Percentiles rank a stretch among this genome's conserved stretches.
Conservation (phyloP, 1,140 invertebrate genomes). For the Bicyclus anynana region DNA sequence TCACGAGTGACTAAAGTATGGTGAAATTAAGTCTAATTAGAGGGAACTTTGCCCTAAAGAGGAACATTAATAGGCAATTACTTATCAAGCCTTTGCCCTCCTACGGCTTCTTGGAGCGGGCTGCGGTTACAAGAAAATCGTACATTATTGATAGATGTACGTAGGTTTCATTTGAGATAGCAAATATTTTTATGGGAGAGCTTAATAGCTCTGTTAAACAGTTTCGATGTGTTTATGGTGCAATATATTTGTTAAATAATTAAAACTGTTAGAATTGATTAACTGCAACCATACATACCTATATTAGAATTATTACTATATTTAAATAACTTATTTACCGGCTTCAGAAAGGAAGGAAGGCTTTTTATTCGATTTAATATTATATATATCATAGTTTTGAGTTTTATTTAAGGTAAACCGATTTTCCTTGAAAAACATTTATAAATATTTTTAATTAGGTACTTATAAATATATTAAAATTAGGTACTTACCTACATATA, state of each 20-base stretch:
- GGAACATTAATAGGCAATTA: slow-evolving; percentile 35
- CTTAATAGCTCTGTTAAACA: not conserved
- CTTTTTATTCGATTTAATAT: no score
- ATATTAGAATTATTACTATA: no score
- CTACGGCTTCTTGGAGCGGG: slow-evolving; percentile 9
- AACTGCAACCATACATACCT: not conserved
- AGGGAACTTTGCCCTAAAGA: slow-evolving; percentile 26
- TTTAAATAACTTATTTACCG: no score
- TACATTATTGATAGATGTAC: slow-evolving; percentile 4
- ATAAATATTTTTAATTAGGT: no score
- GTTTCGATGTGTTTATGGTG: not conserved
- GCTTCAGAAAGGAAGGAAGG: no score
- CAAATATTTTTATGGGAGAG: not conserved
- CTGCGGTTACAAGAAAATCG: slow-evolving; percentile 1
- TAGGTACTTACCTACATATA: no score
- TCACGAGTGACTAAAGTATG: slow-evolving; percentile 29
- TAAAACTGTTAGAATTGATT: not conserved
- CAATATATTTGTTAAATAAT: not conserved
- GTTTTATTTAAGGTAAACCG: no score
- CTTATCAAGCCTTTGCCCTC: slow-evolving; percentile 28
- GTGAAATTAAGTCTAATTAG: slow-evolving; percentile 37
- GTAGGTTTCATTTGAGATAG: not conserved
- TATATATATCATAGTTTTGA: no score
- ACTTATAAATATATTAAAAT: no score
- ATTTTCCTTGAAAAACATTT: no score